These are phyloP conservation scores for Trematomus loennbergii DNA, from an alignment of 2,113 vertebrate genomes.

Conservation along the genomic window DNA sequence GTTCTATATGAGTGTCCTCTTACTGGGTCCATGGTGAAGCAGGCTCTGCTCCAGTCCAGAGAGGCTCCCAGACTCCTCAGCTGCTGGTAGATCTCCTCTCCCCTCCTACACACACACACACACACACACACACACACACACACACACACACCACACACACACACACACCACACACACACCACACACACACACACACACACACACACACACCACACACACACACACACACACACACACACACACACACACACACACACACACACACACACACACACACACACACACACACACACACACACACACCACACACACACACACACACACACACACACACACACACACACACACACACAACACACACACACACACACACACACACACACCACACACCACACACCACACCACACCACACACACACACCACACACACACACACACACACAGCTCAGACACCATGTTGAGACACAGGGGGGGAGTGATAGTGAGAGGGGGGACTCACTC, in stretches of 20 bases:
- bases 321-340: too few relatives aligned
- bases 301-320: too few relatives aligned
- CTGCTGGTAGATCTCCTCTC: constrained; percentile 92
- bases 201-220: neutral
- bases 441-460: neutral
- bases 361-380: neutral
- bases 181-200: too few relatives aligned
- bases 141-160: too few relatives aligned
- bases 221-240: neutral
- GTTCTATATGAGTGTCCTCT: constrained; percentile 25
- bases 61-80: constrained; percentile 90
- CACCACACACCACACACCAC: too few relatives aligned
- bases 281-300: neutral
- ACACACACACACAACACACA: too few relatives aligned
- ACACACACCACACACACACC: too few relatives aligned
- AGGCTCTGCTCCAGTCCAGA: constrained; percentile 92
- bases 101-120: constrained; percentile 90
- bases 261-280: neutral
- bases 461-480: neutral
- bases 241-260: neutral
- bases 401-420: neutral
- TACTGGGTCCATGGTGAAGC: constrained; percentile 95
- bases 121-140: too few relatives aligned
- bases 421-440: neutral
- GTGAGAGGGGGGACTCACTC: constrained; percentile 75